A percentile compares a stretch with the other conserved stretches of the same genome.
Evolutionary conservation across 1,140 invertebrate species (phyloP).

Genomic region (Tetramorium simillimum): DNA sequence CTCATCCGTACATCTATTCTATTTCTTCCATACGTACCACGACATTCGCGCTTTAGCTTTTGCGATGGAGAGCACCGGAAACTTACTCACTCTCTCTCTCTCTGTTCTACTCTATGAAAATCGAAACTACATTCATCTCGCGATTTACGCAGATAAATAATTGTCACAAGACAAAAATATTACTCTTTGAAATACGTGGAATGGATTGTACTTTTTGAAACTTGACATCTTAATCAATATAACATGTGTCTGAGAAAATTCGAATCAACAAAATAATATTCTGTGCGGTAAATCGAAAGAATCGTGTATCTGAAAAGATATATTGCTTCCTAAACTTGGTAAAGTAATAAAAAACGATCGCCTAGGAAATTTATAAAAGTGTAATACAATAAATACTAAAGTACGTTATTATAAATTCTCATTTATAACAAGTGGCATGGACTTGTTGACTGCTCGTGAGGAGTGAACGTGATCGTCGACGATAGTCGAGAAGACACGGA

Average conservation of each 20-base stretch:
- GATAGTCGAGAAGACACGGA: conserved; percentile 32
- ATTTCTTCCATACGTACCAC: background rate
- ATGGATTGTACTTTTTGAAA: background rate
- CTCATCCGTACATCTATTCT: background rate
- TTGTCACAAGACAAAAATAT: background rate
- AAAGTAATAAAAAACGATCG: conserved; percentile 17
- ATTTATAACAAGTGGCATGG: background rate
- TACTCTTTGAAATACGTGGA: background rate
- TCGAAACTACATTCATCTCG: background rate
- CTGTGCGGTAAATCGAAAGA: conserved; percentile 3
- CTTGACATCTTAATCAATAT: background rate
- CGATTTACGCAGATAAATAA: background rate
- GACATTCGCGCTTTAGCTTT: background rate
- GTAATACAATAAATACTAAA: background rate
- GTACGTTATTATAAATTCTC: background rate
- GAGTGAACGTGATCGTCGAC: background rate
- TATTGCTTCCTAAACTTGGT: background rate
- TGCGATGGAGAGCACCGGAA: background rate
- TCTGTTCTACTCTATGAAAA: background rate
- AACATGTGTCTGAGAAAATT: background rate
- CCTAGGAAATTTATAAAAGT: conserved; percentile 22
- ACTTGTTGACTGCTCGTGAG: conserved; percentile 2
- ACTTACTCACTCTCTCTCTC: background rate
- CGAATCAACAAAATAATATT: background rate
- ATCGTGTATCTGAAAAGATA: background rate